Evolutionary conservation across 2,888 invertebrate genomes (phyloP).

Genomic region (Mimachlamys varia): DNA sequence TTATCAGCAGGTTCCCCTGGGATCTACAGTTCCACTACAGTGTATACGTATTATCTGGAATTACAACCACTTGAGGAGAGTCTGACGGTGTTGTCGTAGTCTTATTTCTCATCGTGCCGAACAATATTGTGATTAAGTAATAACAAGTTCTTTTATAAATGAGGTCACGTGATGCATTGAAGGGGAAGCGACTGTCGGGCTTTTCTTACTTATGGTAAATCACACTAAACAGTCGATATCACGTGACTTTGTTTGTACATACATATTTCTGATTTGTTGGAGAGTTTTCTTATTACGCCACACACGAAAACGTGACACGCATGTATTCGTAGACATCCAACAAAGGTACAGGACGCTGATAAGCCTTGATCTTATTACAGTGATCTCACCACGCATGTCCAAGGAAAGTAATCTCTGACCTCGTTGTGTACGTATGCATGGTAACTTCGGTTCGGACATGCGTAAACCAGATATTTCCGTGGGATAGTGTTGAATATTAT

Average conservation of each 20-base stretch:
- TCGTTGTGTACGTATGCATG: background rate
- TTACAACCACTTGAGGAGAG: background rate
- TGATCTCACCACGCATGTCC: background rate
- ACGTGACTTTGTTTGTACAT: background rate
- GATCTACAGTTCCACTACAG: too few relatives aligned
- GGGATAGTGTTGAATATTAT: background rate
- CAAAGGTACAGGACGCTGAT: background rate
- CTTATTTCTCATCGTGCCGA: background rate
- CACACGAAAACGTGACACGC: background rate
- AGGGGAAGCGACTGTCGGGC: background rate
- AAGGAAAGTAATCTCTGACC: background rate
- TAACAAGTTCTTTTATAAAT: background rate
- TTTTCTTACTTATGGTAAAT: too few relatives aligned
- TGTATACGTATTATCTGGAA: background rate
- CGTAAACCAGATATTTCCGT: background rate
- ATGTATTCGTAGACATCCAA: background rate
- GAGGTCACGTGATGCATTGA: background rate
- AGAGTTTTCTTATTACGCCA: background rate
- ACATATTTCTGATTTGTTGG: background rate
- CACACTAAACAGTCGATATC: too few relatives aligned
- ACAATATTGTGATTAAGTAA: background rate
- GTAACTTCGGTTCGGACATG: background rate
- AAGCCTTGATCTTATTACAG: background rate
- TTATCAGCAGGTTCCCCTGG: background rate
- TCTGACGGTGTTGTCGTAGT: background rate